phyloP scores from a whole-genome alignment of 2,888 invertebrate genomes.

The Mimachlamys varia region DNA sequence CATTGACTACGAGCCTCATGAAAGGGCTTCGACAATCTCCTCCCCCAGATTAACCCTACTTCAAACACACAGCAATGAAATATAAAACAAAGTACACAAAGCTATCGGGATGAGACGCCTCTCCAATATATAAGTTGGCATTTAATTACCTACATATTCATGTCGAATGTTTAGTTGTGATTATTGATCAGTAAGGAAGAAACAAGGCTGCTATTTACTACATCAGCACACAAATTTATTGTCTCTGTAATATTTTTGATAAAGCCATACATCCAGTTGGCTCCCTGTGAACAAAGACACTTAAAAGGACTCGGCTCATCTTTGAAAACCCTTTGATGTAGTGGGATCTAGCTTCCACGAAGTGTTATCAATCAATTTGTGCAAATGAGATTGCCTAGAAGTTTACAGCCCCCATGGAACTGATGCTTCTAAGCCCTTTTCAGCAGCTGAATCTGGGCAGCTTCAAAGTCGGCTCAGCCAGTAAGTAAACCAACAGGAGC shows the following conservation, averaged over 20 bases:
- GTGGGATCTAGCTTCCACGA: neutral
- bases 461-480: neutral
- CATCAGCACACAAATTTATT: neutral
- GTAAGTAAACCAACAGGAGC: neutral
- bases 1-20: neutral
- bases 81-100: constrained; percentile 16
- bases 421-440: constrained; percentile 11
- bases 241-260: constrained; percentile 14
- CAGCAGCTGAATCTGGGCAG: neutral
- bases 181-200: neutral
- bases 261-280: constrained; percentile 10
- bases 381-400: constrained; percentile 5
- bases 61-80: constrained; percentile 16
- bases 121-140: constrained; percentile 7
- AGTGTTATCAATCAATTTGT: constrained; percentile 34
- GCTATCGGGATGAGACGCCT: constrained; percentile 9
- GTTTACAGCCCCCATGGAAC: constrained; percentile 19
- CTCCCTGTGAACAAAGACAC: constrained; percentile 25
- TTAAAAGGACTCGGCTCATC: neutral
- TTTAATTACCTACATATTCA: constrained; percentile 5
- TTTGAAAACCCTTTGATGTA: constrained; percentile 24
- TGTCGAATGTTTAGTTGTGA: neutral
- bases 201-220: neutral
- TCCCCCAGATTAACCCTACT: neutral
- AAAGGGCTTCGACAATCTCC: neutral